Evolutionary conservation across 1,140 invertebrate species (phyloP).

Genomic region (Bombus superbus): DNA sequence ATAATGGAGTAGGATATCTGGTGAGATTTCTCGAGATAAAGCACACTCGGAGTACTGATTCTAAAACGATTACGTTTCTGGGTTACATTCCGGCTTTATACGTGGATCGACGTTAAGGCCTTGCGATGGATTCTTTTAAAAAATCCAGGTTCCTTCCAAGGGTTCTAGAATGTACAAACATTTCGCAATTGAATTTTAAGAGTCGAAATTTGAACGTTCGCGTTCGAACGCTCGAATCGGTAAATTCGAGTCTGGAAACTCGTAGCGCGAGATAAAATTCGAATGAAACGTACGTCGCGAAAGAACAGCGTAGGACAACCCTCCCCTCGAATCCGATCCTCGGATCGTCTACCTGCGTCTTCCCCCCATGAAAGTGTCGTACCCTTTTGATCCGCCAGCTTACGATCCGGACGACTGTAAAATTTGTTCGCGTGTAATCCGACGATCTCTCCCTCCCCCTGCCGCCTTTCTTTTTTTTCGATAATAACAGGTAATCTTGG

Average conservation of each 20-base stretch:
- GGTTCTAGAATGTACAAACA: not conserved
- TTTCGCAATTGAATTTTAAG: too few species aligned
- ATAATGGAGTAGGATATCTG: not conserved
- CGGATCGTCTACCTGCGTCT: constrained; percentile 37
- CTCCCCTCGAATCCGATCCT: constrained; percentile 32
- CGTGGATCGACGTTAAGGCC: not conserved
- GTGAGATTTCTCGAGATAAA: not conserved
- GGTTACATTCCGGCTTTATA: not conserved
- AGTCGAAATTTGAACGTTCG: not conserved
- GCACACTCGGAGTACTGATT: not conserved
- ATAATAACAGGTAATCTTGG: constrained; percentile 3
- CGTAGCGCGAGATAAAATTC: too few species aligned
- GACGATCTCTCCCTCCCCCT: not conserved
- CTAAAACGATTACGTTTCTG: not conserved
- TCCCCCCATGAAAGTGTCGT: not conserved
- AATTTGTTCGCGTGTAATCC: constrained; percentile 29
- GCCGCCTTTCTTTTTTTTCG: not conserved
- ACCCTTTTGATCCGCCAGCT: constrained; percentile 31
- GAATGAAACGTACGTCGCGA: too few species aligned
- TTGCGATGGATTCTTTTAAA: not conserved
- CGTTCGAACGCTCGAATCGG: too few species aligned
- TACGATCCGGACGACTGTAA: not conserved
- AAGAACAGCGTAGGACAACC: not conserved
- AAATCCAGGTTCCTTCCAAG: not conserved
- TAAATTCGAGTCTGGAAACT: too few species aligned